phyloP scores from a whole-genome alignment of 2,797 vertebrate species.

The Enteromius afrohamiltoni region DNA sequence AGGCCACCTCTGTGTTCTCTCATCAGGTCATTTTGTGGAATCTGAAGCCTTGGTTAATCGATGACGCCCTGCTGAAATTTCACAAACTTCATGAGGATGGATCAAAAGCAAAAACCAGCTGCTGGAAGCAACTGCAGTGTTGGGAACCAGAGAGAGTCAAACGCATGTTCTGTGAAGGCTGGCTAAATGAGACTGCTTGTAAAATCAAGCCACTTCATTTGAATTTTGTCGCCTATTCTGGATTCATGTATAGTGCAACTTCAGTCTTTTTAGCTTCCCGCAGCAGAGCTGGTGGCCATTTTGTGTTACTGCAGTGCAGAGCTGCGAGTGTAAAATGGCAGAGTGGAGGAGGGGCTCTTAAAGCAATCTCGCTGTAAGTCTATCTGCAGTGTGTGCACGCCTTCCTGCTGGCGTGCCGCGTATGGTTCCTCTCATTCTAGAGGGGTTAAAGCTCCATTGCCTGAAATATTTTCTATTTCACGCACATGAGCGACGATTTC shows the following conservation, averaged over 20 bases:
- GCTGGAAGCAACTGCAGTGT: not conserved
- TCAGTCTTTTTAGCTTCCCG: conserved; percentile 18
- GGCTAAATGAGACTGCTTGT: not conserved
- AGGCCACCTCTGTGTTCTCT: not conserved
- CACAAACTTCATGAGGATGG: not conserved
- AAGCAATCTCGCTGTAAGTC: conserved; percentile 29
- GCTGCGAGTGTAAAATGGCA: conserved; percentile 47
- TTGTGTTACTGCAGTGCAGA: conserved; percentile 54
- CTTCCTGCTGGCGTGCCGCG: not conserved
- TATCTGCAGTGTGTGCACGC: conserved; percentile 6
- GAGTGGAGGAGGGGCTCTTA: conserved; percentile 38
- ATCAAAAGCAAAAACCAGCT: not conserved
- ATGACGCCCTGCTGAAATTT: not conserved
- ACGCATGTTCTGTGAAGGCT: not conserved
- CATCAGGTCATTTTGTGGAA: conserved; percentile 1
- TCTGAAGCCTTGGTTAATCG: not conserved
- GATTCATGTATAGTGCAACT: conserved; percentile 25
- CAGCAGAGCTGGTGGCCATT: conserved; percentile 58
- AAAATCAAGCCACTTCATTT: not conserved
- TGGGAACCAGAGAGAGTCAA: not conserved
- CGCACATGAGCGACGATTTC: not conserved
- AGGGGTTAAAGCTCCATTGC: not conserved
- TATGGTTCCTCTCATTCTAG: not conserved
- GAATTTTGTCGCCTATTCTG: not conserved
- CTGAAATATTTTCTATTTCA: conserved; percentile 20